Conservation (phyloP, 2,888 invertebrate species). For the Silvanus unidentatus region DNA sequence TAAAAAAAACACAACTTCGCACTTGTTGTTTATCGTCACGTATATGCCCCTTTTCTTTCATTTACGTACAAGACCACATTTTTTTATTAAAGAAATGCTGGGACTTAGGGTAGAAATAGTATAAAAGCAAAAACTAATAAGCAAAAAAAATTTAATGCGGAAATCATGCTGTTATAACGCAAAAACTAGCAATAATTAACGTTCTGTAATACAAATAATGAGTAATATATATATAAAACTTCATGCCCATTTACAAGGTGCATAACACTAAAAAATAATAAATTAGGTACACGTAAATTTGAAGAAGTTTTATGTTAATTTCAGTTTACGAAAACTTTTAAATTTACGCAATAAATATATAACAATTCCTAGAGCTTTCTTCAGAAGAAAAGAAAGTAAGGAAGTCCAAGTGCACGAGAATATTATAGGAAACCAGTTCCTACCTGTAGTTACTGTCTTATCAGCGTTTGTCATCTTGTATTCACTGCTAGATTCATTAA, state of each 20-base stretch:
- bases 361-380: constrained; percentile 33
- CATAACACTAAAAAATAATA: background rate
- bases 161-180: constrained; percentile 32
- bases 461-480: constrained; percentile 37
- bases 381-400: constrained; percentile 36
- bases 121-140: constrained; percentile 28
- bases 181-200: constrained; percentile 10
- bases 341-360: constrained; percentile 35
- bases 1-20: too few species aligned
- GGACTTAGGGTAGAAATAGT: constrained; percentile 7
- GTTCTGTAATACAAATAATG: constrained; percentile 4
- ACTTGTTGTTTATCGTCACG: too few species aligned
- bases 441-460: constrained; percentile 42
- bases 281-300: too few species aligned
- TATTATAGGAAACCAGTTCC: constrained; percentile 38
- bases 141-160: constrained; percentile 31
- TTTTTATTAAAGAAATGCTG: constrained; percentile 8
- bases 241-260: constrained; percentile 15
- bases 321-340: constrained; percentile 24
- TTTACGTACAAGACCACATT: background rate
- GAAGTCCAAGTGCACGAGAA: constrained; percentile 38
- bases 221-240: constrained; percentile 13
- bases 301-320: constrained; percentile 9
- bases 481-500: constrained; percentile 40
- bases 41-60: too few species aligned